Percentiles rank a stretch among this genome's conserved stretches.
These are phyloP conservation scores for Nowickia ferox DNA, from an alignment of 2,888 invertebrate genomes.

Conservation along the genomic window DNA sequence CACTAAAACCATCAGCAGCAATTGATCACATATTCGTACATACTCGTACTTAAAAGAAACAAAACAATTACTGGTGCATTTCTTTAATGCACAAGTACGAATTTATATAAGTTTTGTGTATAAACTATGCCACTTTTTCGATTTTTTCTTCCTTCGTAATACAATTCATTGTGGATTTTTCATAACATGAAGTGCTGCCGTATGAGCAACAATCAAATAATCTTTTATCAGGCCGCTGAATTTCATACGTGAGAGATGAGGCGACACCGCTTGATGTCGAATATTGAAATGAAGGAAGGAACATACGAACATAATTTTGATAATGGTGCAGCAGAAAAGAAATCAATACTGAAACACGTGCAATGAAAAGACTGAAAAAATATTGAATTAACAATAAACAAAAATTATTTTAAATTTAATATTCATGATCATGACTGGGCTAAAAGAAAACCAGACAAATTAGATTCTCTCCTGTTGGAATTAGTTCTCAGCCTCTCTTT, in stretches of 20 bases:
- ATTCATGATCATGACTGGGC: slow-evolving; percentile 57
- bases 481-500: slow-evolving; percentile 3
- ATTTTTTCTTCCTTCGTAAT: slow-evolving; percentile 16
- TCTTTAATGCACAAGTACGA: neutral
- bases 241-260: slow-evolving; percentile 61
- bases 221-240: slow-evolving; percentile 66
- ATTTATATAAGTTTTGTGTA: slow-evolving; percentile 34
- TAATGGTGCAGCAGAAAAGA: slow-evolving; percentile 28
- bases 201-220: slow-evolving; percentile 58
- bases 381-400: slow-evolving; percentile 32
- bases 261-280: slow-evolving; percentile 50
- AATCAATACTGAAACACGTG: slow-evolving; percentile 65
- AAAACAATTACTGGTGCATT: slow-evolving; percentile 23
- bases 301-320: neutral
- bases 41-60: neutral
- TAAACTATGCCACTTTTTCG: slow-evolving; percentile 35
- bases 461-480: slow-evolving; percentile 1
- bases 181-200: slow-evolving; percentile 63
- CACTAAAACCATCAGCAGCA: slow-evolving; percentile 20
- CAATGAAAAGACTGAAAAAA: slow-evolving; percentile 27
- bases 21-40: slow-evolving; percentile 24
- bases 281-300: slow-evolving; percentile 50
- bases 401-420: slow-evolving; percentile 35
- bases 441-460: neutral
- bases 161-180: slow-evolving; percentile 66